phyloP scores from a whole-genome alignment of 2,113 vertebrate genomes.

The Gyps fulvus region DNA sequence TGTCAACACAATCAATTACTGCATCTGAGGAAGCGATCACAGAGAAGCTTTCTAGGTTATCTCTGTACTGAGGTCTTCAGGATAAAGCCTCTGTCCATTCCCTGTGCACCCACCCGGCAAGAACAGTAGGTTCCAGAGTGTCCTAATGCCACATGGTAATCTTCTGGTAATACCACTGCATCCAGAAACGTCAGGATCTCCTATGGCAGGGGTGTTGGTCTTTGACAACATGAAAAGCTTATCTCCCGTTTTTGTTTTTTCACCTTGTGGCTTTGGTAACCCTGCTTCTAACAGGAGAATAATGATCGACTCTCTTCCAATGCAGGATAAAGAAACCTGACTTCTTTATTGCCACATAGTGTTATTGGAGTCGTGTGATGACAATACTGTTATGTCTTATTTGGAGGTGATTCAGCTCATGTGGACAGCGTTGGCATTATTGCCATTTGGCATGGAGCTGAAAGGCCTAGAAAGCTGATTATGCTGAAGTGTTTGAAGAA shows the following conservation, averaged over 20 bases:
- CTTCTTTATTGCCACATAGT: background rate
- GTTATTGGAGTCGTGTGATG: background rate
- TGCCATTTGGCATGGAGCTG: slow-evolving; percentile 11
- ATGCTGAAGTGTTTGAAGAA: slow-evolving; percentile 5
- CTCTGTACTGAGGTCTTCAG: background rate
- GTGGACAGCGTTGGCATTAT: background rate
- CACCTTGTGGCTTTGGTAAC: background rate
- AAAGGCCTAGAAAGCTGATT: slow-evolving; percentile 54
- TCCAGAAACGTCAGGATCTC: background rate
- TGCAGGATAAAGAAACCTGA: background rate
- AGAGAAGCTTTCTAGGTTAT: background rate
- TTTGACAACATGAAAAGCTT: background rate
- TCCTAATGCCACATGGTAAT: background rate
- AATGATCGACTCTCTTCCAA: background rate
- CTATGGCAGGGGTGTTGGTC: background rate
- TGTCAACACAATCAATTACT: background rate
- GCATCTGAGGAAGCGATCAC: background rate
- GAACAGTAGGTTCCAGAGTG: background rate
- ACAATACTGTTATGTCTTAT: background rate
- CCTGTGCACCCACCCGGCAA: background rate
- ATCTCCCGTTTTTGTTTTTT: background rate
- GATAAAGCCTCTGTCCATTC: background rate
- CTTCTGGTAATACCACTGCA: background rate
- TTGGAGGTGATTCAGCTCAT: background rate
- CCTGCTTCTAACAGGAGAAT: background rate